Evolutionary conservation across 2,888 invertebrate species (phyloP), one percentile per base, ranked within the genome.

Genomic region (Oscheius sp.): DNA sequence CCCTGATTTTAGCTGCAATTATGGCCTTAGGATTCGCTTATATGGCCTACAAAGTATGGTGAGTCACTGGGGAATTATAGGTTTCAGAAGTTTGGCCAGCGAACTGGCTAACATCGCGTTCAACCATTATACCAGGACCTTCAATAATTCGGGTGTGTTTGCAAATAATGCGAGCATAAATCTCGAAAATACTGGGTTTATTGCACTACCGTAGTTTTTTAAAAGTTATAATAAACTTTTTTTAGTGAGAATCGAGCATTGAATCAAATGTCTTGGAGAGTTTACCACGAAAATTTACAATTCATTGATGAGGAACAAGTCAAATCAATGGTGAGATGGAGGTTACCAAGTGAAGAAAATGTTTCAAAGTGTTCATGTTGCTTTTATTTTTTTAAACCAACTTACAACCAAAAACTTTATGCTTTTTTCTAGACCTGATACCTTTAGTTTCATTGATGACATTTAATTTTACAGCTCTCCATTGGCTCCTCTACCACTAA

Each of bases 271-370:
- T 72, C 84, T 0, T 84, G 84, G 84, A 62, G 84, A 28, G 73
- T 84, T 1, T 80, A 76, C 71, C 78, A 83, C 54, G 79, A 79
- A 57, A 83, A 84, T 61, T 56, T 84, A 50, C 77, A 83, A 30
- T 80, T 84, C 30, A 78, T 84, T 20, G 79, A 80, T 61, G 82
- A 78, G 50, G 83, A 84, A 22, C 82, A 84, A 69, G 80, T 84
- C 61, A 80, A 75, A 59, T 83, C 83, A 6, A 84, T 84, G 81
- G 75, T 77, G n/a, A 17, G 62, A 14, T 47, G 5, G 12, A n/a
- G n/a, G n/a, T n/a, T n/a, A n/a, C n/a, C n/a, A n/a, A n/a, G n/a
- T n/a, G n/a, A n/a, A n/a, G n/a, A n/a, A n/a, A n/a, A n/a, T n/a
- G n/a, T n/a, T n/a, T n/a, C n/a, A n/a, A n/a, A n/a, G 5, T 32